phyloP scores from a whole-genome alignment of 2,888 invertebrate species.

The Orthosia incerta region DNA sequence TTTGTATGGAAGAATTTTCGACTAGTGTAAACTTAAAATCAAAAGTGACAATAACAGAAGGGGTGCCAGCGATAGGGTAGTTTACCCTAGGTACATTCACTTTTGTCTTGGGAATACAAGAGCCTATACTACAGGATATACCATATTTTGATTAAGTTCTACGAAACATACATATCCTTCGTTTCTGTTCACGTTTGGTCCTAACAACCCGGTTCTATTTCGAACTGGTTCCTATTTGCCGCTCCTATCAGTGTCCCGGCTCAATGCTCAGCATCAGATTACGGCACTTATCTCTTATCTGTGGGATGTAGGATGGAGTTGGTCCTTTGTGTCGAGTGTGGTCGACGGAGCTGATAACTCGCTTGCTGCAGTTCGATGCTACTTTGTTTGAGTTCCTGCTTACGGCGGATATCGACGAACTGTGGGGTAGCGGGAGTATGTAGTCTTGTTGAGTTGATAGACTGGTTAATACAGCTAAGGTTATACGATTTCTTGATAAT shows the following conservation, averaged over 20 bases:
- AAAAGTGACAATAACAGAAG: too few species aligned
- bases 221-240: slow-evolving; percentile 3
- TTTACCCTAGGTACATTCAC: too few species aligned
- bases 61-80: too few species aligned
- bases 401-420: slow-evolving; percentile 28
- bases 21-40: too few species aligned
- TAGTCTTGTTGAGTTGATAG: background rate
- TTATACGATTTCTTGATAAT: background rate
- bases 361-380: slow-evolving; percentile 25
- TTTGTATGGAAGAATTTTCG: too few species aligned
- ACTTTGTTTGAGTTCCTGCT: slow-evolving; percentile 51
- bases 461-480: background rate
- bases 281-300: slow-evolving; percentile 14
- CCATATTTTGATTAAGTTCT: background rate
- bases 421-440: background rate
- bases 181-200: background rate
- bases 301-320: slow-evolving; percentile 31
- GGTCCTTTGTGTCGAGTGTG: slow-evolving; percentile 39
- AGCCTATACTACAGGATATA: too few species aligned
- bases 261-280: slow-evolving; percentile 15
- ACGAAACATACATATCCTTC: background rate
- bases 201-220: background rate
- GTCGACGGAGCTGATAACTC: slow-evolving; percentile 48
- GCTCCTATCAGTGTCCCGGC: background rate
- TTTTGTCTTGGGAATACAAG: too few species aligned